Conservation (phyloP, 92 coral and sea anemone genomes). For the Phenganax subtilis region DNA sequence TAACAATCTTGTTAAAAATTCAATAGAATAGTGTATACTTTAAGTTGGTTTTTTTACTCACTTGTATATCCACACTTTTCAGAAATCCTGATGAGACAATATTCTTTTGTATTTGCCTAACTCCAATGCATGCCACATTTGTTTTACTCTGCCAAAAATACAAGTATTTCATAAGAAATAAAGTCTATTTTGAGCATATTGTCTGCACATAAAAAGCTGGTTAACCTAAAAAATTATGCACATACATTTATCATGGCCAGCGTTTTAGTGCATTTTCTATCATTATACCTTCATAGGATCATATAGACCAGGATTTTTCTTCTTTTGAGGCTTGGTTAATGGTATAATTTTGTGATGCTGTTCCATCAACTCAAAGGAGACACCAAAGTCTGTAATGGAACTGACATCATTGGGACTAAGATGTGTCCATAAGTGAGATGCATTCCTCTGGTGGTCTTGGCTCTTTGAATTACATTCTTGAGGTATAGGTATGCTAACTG, state of each 20-base stretch:
- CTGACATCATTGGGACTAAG: conserved; percentile 10
- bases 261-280: neutral
- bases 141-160: conserved; percentile 24
- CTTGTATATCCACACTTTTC: conserved; percentile 20
- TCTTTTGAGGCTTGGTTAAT: conserved; percentile 11
- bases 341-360: conserved; percentile 12
- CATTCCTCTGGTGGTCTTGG: conserved; percentile 14
- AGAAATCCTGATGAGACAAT: conserved; percentile 31
- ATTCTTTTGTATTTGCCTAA: conserved; percentile 28
- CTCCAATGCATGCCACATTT: conserved; percentile 35
- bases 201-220: neutral
- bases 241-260: neutral
- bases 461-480: conserved; percentile 9
- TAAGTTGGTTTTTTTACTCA: conserved; percentile 9
- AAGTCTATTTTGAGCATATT: neutral
- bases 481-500: neutral
- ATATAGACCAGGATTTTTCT: neutral
- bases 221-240: neutral
- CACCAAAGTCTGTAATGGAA: conserved; percentile 9
- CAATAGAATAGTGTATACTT: neutral
- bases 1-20: neutral
- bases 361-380: conserved; percentile 11
- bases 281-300: conserved; percentile 20
- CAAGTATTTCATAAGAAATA: neutral
- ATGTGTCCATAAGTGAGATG: conserved; percentile 21